Conservation (phyloP, 2,888 invertebrate genomes). For the Smittia sp. region DNA sequence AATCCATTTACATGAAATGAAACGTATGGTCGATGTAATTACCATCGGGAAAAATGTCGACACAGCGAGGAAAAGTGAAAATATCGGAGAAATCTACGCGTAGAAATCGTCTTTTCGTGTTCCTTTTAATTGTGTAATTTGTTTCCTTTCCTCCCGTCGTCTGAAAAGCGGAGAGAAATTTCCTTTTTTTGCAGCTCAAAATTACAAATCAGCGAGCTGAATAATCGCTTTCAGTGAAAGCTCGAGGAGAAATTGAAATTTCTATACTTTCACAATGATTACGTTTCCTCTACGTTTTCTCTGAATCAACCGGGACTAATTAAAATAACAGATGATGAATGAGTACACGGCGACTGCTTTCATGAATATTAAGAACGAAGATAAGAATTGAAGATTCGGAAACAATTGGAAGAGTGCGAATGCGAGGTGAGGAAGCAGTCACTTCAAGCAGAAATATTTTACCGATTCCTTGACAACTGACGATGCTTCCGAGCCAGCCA, state of each 20-base stretch:
- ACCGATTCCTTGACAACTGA: too few species aligned
- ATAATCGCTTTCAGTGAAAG: neutral
- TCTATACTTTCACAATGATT: neutral
- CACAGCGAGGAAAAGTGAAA: neutral
- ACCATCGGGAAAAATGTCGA: neutral
- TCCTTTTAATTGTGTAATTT: conserved; percentile 26
- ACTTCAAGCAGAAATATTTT: too few species aligned
- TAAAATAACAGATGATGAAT: conserved; percentile 18
- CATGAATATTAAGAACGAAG: conserved; percentile 20
- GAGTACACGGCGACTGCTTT: conserved; percentile 7
- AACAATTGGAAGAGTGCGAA: too few species aligned
- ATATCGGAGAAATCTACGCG: neutral
- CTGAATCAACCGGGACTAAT: neutral
- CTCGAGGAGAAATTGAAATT: neutral
- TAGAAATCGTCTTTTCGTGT: conserved; percentile 27
- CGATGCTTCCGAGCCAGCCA: too few species aligned
- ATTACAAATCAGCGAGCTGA: conserved; percentile 6
- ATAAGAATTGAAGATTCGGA: neutral
- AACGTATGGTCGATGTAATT: neutral
- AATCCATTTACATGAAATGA: neutral
- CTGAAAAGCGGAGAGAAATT: neutral
- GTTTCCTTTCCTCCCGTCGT: neutral
- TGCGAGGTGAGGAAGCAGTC: too few species aligned
- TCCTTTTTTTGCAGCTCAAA: neutral
- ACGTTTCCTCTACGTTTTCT: neutral